Evolutionary conservation across 2,888 invertebrate species (phyloP), one percentile per base, ranked within the genome.

Genomic region (Drosophila borealis): DNA sequence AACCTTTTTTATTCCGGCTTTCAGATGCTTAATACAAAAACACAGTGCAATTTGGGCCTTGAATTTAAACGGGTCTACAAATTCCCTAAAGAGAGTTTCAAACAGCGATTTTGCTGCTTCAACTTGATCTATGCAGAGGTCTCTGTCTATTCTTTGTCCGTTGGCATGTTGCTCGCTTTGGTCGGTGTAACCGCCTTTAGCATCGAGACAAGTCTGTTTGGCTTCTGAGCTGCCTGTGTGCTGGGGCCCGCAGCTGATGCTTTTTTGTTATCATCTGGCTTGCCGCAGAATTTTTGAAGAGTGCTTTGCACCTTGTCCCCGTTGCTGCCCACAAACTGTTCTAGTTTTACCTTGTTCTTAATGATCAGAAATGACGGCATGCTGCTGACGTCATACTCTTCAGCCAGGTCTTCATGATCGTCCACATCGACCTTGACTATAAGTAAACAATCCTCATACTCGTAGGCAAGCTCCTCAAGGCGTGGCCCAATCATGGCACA

Each of bases 351-450:
- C 55, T 93, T 93, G 78, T 94, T 94, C 93, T 97, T 97, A 71
- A 97, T 93, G 91, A 97, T 96, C 9, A 97, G 93, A 91, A 98
- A 97, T 1, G 97, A 97, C 25, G 97, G 97, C 97, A 98, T 97
- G 42, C 96, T 96, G 77, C 94, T 94, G 88, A 97, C 94, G 89
- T 95, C 94, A 93, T 96, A 97, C 84, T 95, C 94, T 48, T 94
- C 92, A 0, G 96, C 96, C 54, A 97, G 93, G 36, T 97, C 97
- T 87, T 96, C 97, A 88, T 95, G 95, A 84, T 97, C 96, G 88
- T 98, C 97, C 0, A 97, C 97, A 92, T 97, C 97, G 13, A 91
- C 89, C 93, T 94, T 94, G 37, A 94, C 90, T 3, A 94, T 93
- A 21, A 94, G 92, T 63, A 94, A 90, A 36, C 92, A 86, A 69